Conservation (phyloP, 1,140 invertebrate species). For the Holcopasites calliopsidis region DNA sequence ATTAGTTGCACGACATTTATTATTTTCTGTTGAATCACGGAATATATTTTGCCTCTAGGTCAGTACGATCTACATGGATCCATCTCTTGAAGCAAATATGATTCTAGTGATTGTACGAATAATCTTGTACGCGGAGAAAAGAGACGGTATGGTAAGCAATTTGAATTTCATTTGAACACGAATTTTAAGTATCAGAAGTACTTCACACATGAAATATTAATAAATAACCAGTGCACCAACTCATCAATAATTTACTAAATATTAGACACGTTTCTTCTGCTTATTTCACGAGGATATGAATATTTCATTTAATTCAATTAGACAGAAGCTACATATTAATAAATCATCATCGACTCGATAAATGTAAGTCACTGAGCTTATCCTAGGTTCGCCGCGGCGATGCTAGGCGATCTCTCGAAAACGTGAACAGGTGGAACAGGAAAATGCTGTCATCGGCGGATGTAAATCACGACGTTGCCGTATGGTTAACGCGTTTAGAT, state of each 20-base stretch:
- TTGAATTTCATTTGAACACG: background rate
- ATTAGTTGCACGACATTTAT: too few relatives aligned
- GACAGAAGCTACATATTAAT: too few relatives aligned
- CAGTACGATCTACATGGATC: conserved; percentile 86
- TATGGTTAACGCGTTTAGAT: conserved; percentile 87
- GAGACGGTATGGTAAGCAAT: conserved; percentile 78
- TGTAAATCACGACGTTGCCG: conserved; percentile 84
- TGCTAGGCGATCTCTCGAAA: conserved; percentile 85
- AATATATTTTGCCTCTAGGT: conserved; percentile 79
- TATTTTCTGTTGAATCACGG: background rate
- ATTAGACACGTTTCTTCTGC: background rate
- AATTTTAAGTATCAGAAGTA: too few relatives aligned
- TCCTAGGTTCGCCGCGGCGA: conserved; percentile 82
- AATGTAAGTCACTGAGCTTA: background rate
- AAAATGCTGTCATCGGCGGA: conserved; percentile 80
- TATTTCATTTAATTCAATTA: too few relatives aligned
- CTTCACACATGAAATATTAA: too few relatives aligned
- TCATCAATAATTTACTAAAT: too few relatives aligned
- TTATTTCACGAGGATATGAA: too few relatives aligned
- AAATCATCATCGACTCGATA: background rate
- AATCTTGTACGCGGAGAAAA: conserved; percentile 83
- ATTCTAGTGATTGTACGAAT: conserved; percentile 84
- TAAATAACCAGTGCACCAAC: too few relatives aligned
- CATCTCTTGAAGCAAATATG: conserved; percentile 84
- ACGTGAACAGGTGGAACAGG: conserved; percentile 88